phyloP scores from a whole-genome alignment of 2,797 vertebrate species.

The Myripristis murdjan region DNA sequence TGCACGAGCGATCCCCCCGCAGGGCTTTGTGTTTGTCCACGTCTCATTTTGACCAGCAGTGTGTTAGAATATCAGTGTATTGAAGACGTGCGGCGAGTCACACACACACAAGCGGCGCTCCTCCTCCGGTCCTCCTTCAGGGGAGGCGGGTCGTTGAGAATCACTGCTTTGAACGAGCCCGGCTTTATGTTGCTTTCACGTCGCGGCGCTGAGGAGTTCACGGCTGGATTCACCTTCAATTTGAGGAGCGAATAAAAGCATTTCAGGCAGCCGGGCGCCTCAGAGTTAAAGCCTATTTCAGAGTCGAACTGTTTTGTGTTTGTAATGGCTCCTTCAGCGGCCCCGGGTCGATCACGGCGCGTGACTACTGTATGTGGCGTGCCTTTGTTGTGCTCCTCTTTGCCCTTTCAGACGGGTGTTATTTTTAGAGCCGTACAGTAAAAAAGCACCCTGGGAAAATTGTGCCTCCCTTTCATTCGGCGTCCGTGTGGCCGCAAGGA shows the following conservation, averaged over 20 bases:
- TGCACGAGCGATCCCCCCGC: constrained; percentile 11
- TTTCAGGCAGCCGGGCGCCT: constrained; percentile 18
- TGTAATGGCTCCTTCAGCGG: constrained; percentile 55
- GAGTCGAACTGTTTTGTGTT: constrained; percentile 46
- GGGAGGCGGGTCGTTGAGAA: background rate
- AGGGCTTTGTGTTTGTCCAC: background rate
- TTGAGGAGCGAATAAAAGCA: constrained; percentile 1
- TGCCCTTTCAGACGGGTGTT: constrained; percentile 54
- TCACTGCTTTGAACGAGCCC: background rate
- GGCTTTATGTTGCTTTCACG: background rate
- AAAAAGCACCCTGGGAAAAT: background rate
- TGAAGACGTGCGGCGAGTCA: background rate
- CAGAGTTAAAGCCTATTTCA: constrained; percentile 55
- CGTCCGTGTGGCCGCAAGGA: too few relatives aligned
- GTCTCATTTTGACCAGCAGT: constrained; percentile 11
- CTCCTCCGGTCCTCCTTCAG: background rate
- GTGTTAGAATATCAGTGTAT: background rate
- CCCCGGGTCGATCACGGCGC: constrained; percentile 24
- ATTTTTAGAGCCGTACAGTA: constrained; percentile 51
- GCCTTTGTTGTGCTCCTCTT: constrained; percentile 20
- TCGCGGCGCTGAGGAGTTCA: constrained; percentile 15
- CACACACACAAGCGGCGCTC: background rate
- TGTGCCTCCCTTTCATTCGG: background rate
- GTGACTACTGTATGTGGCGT: constrained; percentile 6
- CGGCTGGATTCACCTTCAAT: background rate